A percentile compares a stretch with the other conserved stretches of the same genome.
These are phyloP conservation scores for Polylopha cassiicola DNA, from an alignment of 2,888 invertebrate genomes.

Conservation along the genomic window DNA sequence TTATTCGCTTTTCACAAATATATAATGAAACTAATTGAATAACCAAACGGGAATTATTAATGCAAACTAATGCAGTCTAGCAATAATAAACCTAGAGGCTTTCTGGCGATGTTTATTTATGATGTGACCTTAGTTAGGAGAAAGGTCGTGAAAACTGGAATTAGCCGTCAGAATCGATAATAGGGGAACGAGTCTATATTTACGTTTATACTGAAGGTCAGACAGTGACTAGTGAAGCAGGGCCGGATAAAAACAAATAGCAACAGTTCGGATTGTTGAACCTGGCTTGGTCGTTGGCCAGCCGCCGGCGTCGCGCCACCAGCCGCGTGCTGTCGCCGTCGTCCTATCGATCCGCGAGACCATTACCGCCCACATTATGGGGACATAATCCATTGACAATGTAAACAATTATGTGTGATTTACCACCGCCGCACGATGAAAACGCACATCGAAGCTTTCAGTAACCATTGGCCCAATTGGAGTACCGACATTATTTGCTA, in stretches of 20 bases:
- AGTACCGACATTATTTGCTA: too few species aligned
- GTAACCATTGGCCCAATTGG: too few species aligned
- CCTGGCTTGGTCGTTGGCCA: constrained; percentile 31
- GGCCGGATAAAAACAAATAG: constrained; percentile 24
- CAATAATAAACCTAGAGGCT: too few species aligned
- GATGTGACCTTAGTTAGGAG: constrained; percentile 3
- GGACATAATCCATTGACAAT: constrained; percentile 37
- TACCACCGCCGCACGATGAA: constrained; percentile 9
- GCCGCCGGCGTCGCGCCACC: constrained; percentile 42
- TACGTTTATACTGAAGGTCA: constrained; percentile 17
- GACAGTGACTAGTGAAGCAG: constrained; percentile 1
- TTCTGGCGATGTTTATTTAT: too few species aligned
- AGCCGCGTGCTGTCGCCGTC: constrained; percentile 55
- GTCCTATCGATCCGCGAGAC: constrained; percentile 61
- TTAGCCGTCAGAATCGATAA: constrained; percentile 6
- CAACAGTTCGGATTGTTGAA: constrained; percentile 47
- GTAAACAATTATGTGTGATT: constrained; percentile 34
- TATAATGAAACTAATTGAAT: too few species aligned
- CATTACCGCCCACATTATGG: constrained; percentile 44
- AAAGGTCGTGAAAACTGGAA: constrained; percentile 2
- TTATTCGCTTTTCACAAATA: too few species aligned
- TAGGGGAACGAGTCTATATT: constrained; percentile 11
- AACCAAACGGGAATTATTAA: too few species aligned
- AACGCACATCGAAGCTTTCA: too few species aligned
- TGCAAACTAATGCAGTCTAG: too few species aligned